Evolutionary conservation across 2,113 vertebrate genomes (phyloP).

Genomic region (Eclectus roratus): DNA sequence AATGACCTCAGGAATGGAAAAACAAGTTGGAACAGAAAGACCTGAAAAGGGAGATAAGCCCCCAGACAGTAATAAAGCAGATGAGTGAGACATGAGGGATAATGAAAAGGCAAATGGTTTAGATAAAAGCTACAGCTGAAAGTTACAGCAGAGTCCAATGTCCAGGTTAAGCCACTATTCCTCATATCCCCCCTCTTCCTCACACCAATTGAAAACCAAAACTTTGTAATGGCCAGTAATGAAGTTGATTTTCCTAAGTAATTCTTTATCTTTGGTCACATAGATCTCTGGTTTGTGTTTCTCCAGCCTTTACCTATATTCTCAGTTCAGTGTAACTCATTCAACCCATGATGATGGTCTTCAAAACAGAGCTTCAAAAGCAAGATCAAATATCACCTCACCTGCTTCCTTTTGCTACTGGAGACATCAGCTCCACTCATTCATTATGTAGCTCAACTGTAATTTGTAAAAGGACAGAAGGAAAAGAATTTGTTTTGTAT

Average conservation of each 20-base stretch:
- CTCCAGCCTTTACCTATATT: slow-evolving; percentile 23
- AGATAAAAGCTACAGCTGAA: background rate
- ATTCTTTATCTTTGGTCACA: background rate
- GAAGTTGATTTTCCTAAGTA: background rate
- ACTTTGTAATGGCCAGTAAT: background rate
- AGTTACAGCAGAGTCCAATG: background rate
- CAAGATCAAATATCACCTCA: slow-evolving; percentile 21
- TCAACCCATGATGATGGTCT: background rate
- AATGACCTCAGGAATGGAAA: background rate
- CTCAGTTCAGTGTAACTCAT: background rate
- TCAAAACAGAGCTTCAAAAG: slow-evolving; percentile 21
- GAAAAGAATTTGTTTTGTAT: slow-evolving; percentile 16
- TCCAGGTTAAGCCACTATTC: background rate
- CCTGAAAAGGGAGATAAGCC: background rate
- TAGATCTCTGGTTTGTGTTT: background rate
- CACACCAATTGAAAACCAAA: background rate
- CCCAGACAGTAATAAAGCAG: background rate
- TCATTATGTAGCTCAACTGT: slow-evolving; percentile 34
- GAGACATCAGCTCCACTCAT: background rate
- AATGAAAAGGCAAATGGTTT: background rate
- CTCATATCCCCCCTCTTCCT: background rate
- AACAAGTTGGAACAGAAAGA: background rate
- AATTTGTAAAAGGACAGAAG: slow-evolving; percentile 19
- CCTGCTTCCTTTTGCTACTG: slow-evolving; percentile 1
- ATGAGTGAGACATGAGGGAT: background rate